Conservation (phyloP, 1,140 invertebrate genomes). For the Ceratina calcarata region DNA sequence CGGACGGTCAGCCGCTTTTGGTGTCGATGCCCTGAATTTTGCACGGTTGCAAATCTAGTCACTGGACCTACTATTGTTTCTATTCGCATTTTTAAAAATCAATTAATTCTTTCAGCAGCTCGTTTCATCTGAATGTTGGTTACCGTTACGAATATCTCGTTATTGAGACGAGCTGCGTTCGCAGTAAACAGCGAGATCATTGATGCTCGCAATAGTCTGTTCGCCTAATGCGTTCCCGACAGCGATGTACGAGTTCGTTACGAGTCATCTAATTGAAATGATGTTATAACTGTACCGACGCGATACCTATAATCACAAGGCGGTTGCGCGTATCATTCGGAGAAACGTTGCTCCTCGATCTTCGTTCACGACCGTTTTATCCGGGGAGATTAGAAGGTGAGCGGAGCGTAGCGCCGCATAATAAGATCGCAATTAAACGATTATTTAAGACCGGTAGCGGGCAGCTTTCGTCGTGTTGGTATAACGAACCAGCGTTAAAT, state of each 20-base stretch:
- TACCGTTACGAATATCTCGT: neutral
- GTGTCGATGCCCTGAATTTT: conserved; percentile 18
- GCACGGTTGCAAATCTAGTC: neutral
- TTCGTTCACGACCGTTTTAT: neutral
- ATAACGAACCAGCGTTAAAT: conserved; percentile 37
- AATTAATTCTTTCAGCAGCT: no score
- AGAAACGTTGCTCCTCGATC: neutral
- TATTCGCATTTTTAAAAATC: neutral
- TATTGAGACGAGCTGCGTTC: neutral
- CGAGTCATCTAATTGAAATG: neutral
- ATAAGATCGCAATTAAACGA: conserved; percentile 59
- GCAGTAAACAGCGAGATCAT: neutral
- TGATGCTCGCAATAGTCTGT: neutral
- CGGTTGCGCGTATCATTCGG: conserved; percentile 1
- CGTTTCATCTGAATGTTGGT: no score
- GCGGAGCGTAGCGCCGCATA: conserved; percentile 20
- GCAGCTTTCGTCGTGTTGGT: conserved; percentile 42
- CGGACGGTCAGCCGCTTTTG: conserved; percentile 7
- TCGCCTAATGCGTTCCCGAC: no score
- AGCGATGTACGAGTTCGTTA: no score
- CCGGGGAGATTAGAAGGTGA: conserved; percentile 24
- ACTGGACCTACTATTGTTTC: neutral
- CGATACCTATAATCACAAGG: neutral
- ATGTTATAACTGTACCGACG: neutral
- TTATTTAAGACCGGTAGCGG: conserved; percentile 66